Evolutionary conservation across 37 sponge, comb jelly and placozoan species (phyloP).

Genomic region (Haliclona indistincta): DNA sequence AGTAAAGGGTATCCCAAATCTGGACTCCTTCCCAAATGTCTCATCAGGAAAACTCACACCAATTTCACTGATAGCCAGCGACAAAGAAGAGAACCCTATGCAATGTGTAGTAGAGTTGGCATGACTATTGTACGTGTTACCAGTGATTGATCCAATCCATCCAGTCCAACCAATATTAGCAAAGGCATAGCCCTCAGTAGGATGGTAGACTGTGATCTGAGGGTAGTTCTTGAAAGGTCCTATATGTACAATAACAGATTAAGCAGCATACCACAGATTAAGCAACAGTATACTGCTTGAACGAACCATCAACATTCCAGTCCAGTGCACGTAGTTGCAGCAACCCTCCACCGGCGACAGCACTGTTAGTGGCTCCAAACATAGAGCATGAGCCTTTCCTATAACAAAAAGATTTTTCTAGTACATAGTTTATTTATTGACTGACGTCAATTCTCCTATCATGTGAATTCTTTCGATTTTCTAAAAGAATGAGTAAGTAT

Average conservation of each 20-base stretch:
- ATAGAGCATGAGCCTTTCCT: conserved; percentile 87
- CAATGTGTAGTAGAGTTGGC: no score
- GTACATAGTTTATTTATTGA: background rate
- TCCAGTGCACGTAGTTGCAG: conserved; percentile 90
- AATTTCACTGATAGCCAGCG: conserved; percentile 81
- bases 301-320: conserved; percentile 85
- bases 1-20: conserved; percentile 87
- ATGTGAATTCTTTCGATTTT: conserved; percentile 75
- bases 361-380: conserved; percentile 84
- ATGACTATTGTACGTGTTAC: conserved; percentile 20
- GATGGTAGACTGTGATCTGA: conserved; percentile 88
- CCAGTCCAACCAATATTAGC: conserved; percentile 89
- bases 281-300: background rate
- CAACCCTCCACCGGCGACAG: conserved; percentile 56
- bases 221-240: conserved; percentile 92
- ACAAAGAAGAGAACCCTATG: conserved; percentile 58
- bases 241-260: conserved; percentile 6
- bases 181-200: conserved; percentile 78
- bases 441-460: conserved; percentile 92
- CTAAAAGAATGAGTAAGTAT: conserved; percentile 11
- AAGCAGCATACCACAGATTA: background rate
- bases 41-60: conserved; percentile 88
- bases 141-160: conserved; percentile 89
- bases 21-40: conserved; percentile 82
- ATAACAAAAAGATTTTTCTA: background rate